A percentile compares a stretch with the other conserved stretches of the same genome.
These are phyloP conservation scores for Synergus itoensis DNA, from an alignment of 2,888 invertebrate genomes.

Conservation along the genomic window DNA sequence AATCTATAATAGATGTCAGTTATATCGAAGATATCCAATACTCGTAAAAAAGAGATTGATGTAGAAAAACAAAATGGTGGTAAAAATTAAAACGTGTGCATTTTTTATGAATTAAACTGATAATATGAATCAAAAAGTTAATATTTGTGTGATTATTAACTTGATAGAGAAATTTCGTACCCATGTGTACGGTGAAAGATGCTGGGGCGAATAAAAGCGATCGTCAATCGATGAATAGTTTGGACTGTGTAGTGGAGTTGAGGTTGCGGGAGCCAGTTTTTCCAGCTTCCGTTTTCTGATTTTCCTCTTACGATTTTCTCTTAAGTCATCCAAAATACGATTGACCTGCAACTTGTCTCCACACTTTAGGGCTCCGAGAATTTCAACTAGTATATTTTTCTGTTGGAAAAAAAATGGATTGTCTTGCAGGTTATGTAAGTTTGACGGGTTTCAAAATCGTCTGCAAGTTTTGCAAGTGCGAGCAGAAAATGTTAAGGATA, in stretches of 20 bases:
- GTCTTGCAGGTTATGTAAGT: background rate
- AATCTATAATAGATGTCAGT: background rate
- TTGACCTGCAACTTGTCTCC: constrained; percentile 67
- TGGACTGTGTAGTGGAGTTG: constrained; percentile 66
- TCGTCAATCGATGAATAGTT: constrained; percentile 68
- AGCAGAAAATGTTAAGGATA: background rate
- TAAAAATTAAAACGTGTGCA: background rate
- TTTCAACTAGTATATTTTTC: constrained; percentile 70
- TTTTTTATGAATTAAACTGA: background rate
- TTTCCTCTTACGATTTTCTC: constrained; percentile 70
- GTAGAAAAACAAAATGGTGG: constrained; percentile 12
- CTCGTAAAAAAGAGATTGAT: background rate
- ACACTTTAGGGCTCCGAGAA: constrained; percentile 67
- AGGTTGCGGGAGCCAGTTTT: constrained; percentile 55
- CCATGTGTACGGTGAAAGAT: constrained; percentile 70
- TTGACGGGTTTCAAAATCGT: constrained; percentile 4
- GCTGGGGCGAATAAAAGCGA: constrained; percentile 64
- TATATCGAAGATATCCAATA: background rate
- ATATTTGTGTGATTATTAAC: background rate
- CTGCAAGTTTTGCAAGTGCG: background rate
- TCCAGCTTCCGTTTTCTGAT: constrained; percentile 48
- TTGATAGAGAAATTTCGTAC: constrained; percentile 58
- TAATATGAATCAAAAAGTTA: background rate
- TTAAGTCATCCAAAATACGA: constrained; percentile 66
- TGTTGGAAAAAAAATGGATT: constrained; percentile 52